Evolutionary conservation across 1,140 invertebrate genomes (phyloP).

Genomic region (Hydropsyche tenuis): DNA sequence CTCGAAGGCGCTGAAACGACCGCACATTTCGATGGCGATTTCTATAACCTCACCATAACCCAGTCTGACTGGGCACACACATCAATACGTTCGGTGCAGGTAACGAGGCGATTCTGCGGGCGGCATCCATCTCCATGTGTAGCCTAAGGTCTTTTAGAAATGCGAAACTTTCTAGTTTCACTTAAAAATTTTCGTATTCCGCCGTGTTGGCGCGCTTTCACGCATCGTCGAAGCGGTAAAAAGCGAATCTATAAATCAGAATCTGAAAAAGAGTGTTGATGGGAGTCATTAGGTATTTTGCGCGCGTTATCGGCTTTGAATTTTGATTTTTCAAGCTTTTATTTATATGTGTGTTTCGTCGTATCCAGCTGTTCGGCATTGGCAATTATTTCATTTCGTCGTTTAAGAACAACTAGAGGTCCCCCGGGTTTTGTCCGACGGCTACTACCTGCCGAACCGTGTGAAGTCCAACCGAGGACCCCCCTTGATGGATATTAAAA

Average conservation of each 20-base stretch:
- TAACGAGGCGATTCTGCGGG: constrained; percentile 26
- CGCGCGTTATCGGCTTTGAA: no score
- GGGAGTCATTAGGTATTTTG: no score
- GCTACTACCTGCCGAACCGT: constrained; percentile 41
- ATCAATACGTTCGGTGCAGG: no score
- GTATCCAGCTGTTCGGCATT: constrained; percentile 43
- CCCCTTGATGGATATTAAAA: not conserved
- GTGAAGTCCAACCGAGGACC: constrained; percentile 43
- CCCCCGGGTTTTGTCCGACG: not conserved
- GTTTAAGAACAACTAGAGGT: constrained; percentile 14
- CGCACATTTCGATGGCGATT: constrained; percentile 15
- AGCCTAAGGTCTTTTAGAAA: constrained; percentile 31
- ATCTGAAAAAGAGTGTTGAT: no score
- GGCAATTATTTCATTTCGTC: constrained; percentile 48
- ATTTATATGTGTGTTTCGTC: no score
- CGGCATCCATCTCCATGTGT: constrained; percentile 12
- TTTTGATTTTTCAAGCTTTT: no score
- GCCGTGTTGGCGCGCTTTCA: not conserved
- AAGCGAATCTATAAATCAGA: no score
- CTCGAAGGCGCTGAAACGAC: constrained; percentile 4
- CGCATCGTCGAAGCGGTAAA: not conserved
- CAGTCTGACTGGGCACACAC: no score
- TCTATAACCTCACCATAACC: no score
- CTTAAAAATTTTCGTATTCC: constrained; percentile 31
- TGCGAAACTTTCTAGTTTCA: constrained; percentile 37